These are phyloP conservation scores for Julus scandinavius DNA, from an alignment of 2,888 invertebrate species.

Conservation along the genomic window DNA sequence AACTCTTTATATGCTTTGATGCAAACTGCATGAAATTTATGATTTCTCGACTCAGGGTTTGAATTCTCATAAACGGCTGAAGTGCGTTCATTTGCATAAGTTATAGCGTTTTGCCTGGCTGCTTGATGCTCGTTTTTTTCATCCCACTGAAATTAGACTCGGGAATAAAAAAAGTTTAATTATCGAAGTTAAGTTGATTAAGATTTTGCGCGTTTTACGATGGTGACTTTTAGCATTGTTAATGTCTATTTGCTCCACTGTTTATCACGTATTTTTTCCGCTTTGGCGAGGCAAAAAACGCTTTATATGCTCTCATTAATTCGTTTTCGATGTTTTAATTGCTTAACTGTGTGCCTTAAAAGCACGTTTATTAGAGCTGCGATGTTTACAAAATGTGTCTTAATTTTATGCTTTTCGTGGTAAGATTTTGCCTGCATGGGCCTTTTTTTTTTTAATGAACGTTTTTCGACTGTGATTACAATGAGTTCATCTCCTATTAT, in stretches of 20 bases:
- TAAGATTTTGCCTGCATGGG: slow-evolving; percentile 7
- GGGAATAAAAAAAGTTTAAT: neutral
- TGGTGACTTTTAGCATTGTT: slow-evolving; percentile 44
- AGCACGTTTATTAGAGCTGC: slow-evolving; percentile 45
- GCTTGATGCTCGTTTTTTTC: neutral
- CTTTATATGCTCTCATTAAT: slow-evolving; percentile 43
- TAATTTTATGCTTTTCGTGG: slow-evolving; percentile 50
- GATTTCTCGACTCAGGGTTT: slow-evolving; percentile 31
- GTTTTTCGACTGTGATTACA: slow-evolving; percentile 48
- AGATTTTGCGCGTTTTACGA: slow-evolving; percentile 35
- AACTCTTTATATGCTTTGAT: too few relatives aligned
- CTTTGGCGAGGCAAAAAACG: slow-evolving; percentile 24
- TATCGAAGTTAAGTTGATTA: slow-evolving; percentile 46
- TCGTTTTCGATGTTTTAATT: slow-evolving; percentile 44
- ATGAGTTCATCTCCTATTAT: slow-evolving; percentile 46
- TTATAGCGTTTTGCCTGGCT: slow-evolving; percentile 21
- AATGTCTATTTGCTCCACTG: slow-evolving; percentile 6
- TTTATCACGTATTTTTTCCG: slow-evolving; percentile 6
- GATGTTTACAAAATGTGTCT: slow-evolving; percentile 49
- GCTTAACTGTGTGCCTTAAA: slow-evolving; percentile 26
- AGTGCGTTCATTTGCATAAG: slow-evolving; percentile 15
- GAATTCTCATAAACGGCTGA: slow-evolving; percentile 43
- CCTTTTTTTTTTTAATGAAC: slow-evolving; percentile 31
- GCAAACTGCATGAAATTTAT: too few relatives aligned
- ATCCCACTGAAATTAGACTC: neutral